These are phyloP conservation scores for Arctopsyche grandis DNA, from an alignment of 1,140 invertebrate genomes.

Conservation along the genomic window DNA sequence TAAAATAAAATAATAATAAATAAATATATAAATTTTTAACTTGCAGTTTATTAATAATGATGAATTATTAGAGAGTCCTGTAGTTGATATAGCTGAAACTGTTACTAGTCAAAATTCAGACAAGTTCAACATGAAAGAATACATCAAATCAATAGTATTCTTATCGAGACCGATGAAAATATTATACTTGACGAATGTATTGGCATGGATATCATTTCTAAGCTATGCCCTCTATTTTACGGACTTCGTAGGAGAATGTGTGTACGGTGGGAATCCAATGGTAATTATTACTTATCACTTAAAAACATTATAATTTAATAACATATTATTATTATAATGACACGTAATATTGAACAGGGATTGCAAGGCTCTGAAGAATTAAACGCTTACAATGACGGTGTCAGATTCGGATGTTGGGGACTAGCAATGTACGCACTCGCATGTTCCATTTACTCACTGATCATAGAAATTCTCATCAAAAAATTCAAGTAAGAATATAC, in stretches of 20 bases:
- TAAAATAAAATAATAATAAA: background rate
- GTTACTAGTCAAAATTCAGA: background rate
- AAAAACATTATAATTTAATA: background rate
- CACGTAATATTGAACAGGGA: constrained; percentile 62
- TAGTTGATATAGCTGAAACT: constrained; percentile 14
- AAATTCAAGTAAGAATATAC: constrained; percentile 69
- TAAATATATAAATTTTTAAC: constrained; percentile 34
- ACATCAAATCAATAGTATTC: constrained; percentile 78
- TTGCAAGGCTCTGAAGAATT: constrained; percentile 63
- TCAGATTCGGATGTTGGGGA: constrained; percentile 84
- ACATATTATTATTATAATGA: too few relatives aligned
- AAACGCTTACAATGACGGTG: constrained; percentile 77
- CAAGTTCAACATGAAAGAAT: constrained; percentile 65
- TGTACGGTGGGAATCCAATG: constrained; percentile 79
- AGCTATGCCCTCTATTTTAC: constrained; percentile 90
- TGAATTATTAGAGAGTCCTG: constrained; percentile 28
- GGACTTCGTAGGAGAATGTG: constrained; percentile 86
- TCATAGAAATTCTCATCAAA: constrained; percentile 80
- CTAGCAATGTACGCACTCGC: constrained; percentile 88
- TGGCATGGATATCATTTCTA: constrained; percentile 89
- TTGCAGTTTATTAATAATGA: constrained; percentile 47
- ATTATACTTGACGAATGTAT: constrained; percentile 83
- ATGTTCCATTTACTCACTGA: constrained; percentile 81
- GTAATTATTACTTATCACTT: constrained; percentile 56
- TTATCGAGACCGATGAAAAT: constrained; percentile 81